These are phyloP conservation scores for Oncorhynchus kisutch DNA, from an alignment of 2,113 vertebrate genomes.

Conservation along the genomic window DNA sequence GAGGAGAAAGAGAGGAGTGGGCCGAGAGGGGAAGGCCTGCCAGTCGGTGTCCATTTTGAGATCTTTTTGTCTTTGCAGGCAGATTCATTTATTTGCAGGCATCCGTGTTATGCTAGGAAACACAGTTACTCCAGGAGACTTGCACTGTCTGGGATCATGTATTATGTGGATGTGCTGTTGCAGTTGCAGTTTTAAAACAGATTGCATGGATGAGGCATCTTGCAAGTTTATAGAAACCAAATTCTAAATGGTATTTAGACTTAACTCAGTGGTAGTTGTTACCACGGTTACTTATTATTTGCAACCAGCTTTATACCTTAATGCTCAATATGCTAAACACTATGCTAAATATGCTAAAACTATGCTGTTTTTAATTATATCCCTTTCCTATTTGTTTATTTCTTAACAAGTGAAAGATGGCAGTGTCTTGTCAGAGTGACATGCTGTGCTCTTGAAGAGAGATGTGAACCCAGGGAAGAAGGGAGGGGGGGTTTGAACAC, in stretches of 20 bases:
- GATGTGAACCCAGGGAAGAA: constrained; percentile 22
- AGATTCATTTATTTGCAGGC: constrained; percentile 14
- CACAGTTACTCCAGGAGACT: constrained; percentile 7
- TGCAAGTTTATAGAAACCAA: neutral
- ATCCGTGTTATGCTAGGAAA: constrained; percentile 12
- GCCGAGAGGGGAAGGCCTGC: neutral
- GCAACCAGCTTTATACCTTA: neutral
- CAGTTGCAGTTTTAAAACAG: neutral
- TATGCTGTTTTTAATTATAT: constrained; percentile 5
- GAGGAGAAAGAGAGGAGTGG: neutral
- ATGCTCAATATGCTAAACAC: neutral
- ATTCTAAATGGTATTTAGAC: neutral
- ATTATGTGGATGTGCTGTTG: neutral
- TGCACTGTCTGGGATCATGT: neutral
- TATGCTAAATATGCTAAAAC: neutral
- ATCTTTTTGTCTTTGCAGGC: constrained; percentile 8
- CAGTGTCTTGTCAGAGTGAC: constrained; percentile 21
- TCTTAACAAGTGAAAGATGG: constrained; percentile 7
- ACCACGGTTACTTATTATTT: neutral
- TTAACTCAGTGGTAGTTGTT: neutral
- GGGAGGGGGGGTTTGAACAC: neutral
- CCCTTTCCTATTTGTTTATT: neutral
- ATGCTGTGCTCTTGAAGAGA: constrained; percentile 6
- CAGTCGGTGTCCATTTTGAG: neutral
- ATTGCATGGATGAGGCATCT: neutral